These are phyloP conservation scores for Pherbina coryleti DNA, from an alignment of 2,888 invertebrate genomes.

Conservation along the genomic window DNA sequence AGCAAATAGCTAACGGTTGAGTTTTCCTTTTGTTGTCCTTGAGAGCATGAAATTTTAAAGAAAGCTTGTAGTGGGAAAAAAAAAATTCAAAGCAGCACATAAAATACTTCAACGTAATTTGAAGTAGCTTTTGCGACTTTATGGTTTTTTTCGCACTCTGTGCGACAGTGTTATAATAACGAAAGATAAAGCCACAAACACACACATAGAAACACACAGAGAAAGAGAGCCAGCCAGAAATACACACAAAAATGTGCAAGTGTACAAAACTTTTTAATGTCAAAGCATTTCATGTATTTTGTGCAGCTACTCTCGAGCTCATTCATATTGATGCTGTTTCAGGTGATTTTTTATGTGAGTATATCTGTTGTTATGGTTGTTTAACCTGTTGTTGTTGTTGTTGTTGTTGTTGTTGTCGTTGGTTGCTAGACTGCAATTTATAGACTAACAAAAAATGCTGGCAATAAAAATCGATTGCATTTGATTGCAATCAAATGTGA, in stretches of 20 bases:
- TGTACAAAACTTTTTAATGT: constrained; percentile 9
- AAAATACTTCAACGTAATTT: not conserved
- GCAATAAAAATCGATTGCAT: constrained; percentile 36
- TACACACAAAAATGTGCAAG: not conserved
- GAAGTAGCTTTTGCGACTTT: not conserved
- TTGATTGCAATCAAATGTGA: constrained; percentile 36
- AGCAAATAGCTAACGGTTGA: not conserved
- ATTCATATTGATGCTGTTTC: not conserved
- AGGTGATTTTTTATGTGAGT: not conserved
- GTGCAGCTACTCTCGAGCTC: not conserved
- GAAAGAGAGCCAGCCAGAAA: not conserved
- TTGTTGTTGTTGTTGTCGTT: too few species aligned
- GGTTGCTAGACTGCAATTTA: not conserved
- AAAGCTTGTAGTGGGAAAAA: not conserved
- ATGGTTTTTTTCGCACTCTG: not conserved
- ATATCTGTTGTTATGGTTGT: not conserved
- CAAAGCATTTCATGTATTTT: constrained; percentile 2
- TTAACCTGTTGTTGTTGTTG: too few species aligned
- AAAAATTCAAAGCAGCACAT: not conserved
- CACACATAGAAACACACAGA: not conserved
- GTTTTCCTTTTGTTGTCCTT: constrained; percentile 14
- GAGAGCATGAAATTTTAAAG: not conserved
- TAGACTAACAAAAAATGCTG: constrained; percentile 5
- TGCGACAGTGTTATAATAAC: not conserved
- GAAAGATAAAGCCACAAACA: not conserved